A percentile compares a stretch with the other conserved stretches of the same genome.
Conservation (phyloP, 2,113 vertebrate species). For the Mesitornis unicolor region DNA sequence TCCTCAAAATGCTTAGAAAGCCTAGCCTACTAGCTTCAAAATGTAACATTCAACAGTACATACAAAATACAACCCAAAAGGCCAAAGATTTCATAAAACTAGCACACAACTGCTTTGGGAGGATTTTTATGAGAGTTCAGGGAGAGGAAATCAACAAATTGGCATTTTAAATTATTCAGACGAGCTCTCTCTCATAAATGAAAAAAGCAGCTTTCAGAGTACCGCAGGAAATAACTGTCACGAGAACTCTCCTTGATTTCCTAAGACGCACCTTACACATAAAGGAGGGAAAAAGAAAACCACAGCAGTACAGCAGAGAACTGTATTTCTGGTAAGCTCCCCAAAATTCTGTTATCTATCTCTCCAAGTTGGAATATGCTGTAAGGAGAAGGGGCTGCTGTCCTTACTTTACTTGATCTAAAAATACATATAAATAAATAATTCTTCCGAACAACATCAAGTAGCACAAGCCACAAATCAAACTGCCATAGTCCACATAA, state of each 20-base stretch:
- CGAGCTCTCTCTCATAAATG: neutral
- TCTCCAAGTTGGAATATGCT: neutral
- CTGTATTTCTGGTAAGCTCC: neutral
- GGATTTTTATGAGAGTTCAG: neutral
- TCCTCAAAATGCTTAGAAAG: neutral
- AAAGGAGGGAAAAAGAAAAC: neutral
- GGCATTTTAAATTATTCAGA: conserved; percentile 16
- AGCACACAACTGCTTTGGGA: neutral
- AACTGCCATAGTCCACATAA: neutral
- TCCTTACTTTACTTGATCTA: neutral
- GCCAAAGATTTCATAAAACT: neutral
- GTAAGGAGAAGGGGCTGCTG: neutral
- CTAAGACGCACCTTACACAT: neutral
- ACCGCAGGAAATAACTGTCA: neutral
- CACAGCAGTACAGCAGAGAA: neutral
- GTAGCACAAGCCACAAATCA: neutral
- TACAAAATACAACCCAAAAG: neutral
- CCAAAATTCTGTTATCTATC: neutral
- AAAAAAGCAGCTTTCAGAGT: neutral
- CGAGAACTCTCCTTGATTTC: neutral
- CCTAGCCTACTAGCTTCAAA: neutral
- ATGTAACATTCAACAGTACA: neutral
- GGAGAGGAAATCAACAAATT: neutral
- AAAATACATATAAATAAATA: neutral
- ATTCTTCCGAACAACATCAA: neutral